Percentiles rank a stretch among this genome's conserved stretches.
phyloP scores from a whole-genome alignment of 1,140 invertebrate species.

The Papilio glaucus region DNA sequence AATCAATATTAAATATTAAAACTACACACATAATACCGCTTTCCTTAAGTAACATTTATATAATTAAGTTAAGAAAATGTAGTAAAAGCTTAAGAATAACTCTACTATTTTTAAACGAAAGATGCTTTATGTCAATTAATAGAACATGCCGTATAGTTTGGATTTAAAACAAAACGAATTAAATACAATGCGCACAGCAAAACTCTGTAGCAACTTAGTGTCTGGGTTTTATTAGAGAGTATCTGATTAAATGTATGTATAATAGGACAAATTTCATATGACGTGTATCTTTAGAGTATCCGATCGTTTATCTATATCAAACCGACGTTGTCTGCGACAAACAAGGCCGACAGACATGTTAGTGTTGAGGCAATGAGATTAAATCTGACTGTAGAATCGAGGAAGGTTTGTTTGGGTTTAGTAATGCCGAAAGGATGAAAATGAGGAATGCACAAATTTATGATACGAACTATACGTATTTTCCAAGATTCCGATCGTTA shows the following conservation, averaged over 20 bases:
- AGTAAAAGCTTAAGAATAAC: not conserved
- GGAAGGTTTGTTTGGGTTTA: not conserved
- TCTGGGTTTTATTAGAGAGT: too few species aligned
- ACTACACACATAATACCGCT: too few species aligned
- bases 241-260: not conserved
- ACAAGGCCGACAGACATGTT: not conserved
- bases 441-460: too few species aligned
- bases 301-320: constrained; percentile 1
- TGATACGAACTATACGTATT: not conserved
- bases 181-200: not conserved
- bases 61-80: not conserved
- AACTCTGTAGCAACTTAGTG: not conserved
- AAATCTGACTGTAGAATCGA: not conserved
- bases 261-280: not conserved
- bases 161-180: constrained; percentile 9
- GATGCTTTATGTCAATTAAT: constrained; percentile 18
- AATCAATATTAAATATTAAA: too few species aligned
- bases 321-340: not conserved
- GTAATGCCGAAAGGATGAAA: not conserved
- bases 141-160: not conserved
- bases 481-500: not conserved
- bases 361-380: not conserved
- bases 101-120: not conserved
- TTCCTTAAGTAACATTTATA: too few species aligned
- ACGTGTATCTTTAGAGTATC: not conserved